A percentile compares a stretch with the other conserved stretches of the same genome.
phyloP scores from a whole-genome alignment of 2,113 vertebrate species.

The Heterotis niloticus region DNA sequence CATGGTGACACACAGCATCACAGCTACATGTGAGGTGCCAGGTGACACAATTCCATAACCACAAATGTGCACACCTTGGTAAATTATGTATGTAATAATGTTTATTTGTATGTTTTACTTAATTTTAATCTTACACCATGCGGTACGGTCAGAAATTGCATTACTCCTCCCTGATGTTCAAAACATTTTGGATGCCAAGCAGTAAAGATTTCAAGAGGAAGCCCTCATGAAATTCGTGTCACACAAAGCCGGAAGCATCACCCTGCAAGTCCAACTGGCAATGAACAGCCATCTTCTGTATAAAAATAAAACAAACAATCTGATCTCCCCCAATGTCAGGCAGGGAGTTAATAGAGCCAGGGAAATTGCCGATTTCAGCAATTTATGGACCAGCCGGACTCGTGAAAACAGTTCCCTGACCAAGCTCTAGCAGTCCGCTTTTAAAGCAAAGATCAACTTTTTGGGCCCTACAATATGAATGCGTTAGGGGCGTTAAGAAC shows the following conservation, averaged over 20 bases:
- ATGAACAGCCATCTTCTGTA: not conserved
- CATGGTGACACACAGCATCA: no score
- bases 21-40: no score
- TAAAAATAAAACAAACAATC: constrained; percentile 12
- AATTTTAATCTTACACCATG: no score
- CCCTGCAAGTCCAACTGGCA: not conserved
- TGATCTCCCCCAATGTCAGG: not conserved
- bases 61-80: no score
- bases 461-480: constrained; percentile 16
- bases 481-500: not conserved
- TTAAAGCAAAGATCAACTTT: not conserved
- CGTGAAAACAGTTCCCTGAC: not conserved
- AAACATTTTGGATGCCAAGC: no score
- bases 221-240: not conserved
- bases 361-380: constrained; percentile 1
- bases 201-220: not conserved
- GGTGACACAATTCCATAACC: no score
- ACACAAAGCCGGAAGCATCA: not conserved
- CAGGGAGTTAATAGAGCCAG: not conserved
- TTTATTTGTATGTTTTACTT: no score
- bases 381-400: constrained; percentile 6
- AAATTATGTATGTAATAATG: no score
- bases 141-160: no score
- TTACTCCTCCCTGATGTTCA: no score
- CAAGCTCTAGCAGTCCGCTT: not conserved